phyloP scores from a whole-genome alignment of 2,797 vertebrate species.

The Siniperca undulata region DNA sequence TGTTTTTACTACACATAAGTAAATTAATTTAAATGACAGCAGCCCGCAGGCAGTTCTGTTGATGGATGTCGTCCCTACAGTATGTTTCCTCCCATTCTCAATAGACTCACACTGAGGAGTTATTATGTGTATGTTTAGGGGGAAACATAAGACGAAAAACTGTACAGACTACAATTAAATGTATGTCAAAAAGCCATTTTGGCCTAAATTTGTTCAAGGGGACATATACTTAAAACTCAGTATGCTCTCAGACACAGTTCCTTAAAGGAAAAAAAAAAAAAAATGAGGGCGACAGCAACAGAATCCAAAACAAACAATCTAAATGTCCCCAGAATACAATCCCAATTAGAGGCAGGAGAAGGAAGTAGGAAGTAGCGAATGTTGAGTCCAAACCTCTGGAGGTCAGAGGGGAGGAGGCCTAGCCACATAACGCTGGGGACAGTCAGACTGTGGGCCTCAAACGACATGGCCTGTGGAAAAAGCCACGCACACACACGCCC shows the following conservation, averaged over 20 bases:
- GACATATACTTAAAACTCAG: constrained; percentile 82
- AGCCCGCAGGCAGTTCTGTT: background rate
- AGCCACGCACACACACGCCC: constrained; percentile 34
- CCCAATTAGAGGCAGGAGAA: constrained; percentile 81
- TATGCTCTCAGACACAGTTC: constrained; percentile 64
- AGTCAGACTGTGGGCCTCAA: constrained; percentile 95
- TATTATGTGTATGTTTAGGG: constrained; percentile 46
- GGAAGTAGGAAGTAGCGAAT: constrained; percentile 80
- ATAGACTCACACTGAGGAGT: constrained; percentile 20
- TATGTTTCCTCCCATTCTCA: constrained; percentile 10
- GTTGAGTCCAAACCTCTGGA: constrained; percentile 90
- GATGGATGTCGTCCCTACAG: constrained; percentile 11
- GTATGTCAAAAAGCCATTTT: constrained; percentile 66
- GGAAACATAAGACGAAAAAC: constrained; percentile 37
- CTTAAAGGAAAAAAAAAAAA: constrained; percentile 39
- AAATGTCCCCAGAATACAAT: constrained; percentile 82
- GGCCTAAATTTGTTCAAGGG: constrained; percentile 64
- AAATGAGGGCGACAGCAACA: constrained; percentile 75
- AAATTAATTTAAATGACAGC: constrained; percentile 26
- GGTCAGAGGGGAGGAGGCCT: constrained; percentile 97
- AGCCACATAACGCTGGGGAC: constrained; percentile 96
- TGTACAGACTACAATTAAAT: constrained; percentile 70
- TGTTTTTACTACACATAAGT: constrained; percentile 22
- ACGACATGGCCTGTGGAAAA: constrained; percentile 94
- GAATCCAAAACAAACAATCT: constrained; percentile 84